Percentiles rank a stretch among this genome's conserved stretches.
phyloP scores from a whole-genome alignment of 2,797 vertebrate genomes.

The Paramormyrops hopkinsi region DNA sequence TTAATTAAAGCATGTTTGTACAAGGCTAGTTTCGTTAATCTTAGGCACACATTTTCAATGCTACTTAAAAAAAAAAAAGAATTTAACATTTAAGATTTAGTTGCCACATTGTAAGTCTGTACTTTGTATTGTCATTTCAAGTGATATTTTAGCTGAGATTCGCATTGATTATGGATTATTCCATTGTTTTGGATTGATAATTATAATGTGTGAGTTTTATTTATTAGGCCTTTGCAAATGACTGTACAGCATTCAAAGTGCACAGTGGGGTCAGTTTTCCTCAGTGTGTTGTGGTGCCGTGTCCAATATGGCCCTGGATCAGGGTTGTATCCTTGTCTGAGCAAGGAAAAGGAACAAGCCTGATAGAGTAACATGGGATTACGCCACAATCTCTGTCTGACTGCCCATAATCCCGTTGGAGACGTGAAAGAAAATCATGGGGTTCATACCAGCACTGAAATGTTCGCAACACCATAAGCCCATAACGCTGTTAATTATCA shows the following conservation, averaged over 20 bases:
- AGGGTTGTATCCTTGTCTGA: background rate
- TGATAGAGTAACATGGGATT: background rate
- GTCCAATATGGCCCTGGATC: background rate
- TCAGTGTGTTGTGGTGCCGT: background rate
- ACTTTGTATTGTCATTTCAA: background rate
- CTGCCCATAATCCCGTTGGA: background rate
- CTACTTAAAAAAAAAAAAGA: background rate
- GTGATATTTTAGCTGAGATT: background rate
- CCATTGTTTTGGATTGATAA: background rate
- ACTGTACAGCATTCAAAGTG: background rate
- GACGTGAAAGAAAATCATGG: background rate
- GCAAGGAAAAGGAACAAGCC: background rate
- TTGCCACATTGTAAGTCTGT: background rate
- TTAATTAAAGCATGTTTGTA: background rate
- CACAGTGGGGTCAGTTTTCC: background rate
- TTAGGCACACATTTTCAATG: background rate
- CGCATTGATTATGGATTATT: background rate
- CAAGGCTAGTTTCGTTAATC: background rate
- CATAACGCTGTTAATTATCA: background rate
- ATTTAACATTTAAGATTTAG: background rate
- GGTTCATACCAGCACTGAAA: background rate
- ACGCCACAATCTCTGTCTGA: background rate
- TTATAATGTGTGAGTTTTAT: background rate
- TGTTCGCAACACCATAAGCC: background rate
- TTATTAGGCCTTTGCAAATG: background rate